These are phyloP conservation scores for Cheilinus undulatus DNA, from an alignment of 2,113 vertebrate species.

Conservation along the genomic window DNA sequence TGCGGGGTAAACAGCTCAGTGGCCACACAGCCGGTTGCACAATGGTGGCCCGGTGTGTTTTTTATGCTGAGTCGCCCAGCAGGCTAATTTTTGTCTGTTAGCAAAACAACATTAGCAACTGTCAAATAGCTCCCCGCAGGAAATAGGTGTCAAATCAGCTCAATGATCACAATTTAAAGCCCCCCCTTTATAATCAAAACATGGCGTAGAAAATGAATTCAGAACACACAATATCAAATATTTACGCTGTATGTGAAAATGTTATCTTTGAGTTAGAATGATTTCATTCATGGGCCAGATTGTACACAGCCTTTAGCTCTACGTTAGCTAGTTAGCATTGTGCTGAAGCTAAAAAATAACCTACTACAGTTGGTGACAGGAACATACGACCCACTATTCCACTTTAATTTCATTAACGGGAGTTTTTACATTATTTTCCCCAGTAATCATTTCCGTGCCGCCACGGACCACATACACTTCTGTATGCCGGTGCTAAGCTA, in stretches of 20 bases:
- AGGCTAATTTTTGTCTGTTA: constrained; percentile 71
- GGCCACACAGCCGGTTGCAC: constrained; percentile 53
- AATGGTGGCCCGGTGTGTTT: constrained; percentile 73
- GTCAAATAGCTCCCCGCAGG: constrained; percentile 29
- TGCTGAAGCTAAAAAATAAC: constrained; percentile 45
- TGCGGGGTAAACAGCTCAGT: background rate
- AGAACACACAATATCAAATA: background rate
- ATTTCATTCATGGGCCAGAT: background rate
- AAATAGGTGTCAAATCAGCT: constrained; percentile 9
- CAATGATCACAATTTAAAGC: background rate
- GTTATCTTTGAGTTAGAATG: background rate
- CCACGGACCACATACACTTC: accelerated
- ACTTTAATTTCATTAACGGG: background rate
- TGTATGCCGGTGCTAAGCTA: background rate
- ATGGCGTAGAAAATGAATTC: background rate
- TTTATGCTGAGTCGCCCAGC: constrained; percentile 78
- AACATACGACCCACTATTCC: constrained; percentile 2
- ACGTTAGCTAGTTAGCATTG: constrained; percentile 57
- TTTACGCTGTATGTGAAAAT: background rate
- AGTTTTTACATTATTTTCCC: too few species aligned
- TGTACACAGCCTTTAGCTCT: background rate
- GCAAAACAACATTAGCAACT: constrained; percentile 68
- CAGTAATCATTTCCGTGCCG: too few species aligned
- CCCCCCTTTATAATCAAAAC: background rate
- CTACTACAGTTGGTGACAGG: background rate